These are phyloP conservation scores for Geococcyx californianus DNA, from an alignment of 2,113 vertebrate genomes.

Conservation along the genomic window DNA sequence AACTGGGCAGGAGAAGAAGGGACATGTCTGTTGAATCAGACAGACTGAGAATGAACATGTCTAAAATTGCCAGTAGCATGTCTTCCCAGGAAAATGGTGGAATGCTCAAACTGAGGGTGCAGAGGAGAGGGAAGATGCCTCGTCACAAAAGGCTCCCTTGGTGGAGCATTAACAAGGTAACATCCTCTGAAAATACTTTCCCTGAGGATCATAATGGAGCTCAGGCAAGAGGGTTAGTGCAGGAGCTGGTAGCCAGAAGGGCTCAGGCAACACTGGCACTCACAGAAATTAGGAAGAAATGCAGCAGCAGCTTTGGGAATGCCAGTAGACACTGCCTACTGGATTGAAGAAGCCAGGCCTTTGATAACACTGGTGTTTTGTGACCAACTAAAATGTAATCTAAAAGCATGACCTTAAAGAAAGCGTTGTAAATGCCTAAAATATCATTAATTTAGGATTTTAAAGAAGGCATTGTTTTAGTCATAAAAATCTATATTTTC, in stretches of 20 bases:
- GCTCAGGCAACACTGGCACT: background rate
- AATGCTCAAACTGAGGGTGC: background rate
- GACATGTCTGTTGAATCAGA: background rate
- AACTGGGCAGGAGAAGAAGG: background rate
- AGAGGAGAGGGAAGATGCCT: background rate
- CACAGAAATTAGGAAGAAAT: background rate
- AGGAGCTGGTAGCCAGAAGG: background rate
- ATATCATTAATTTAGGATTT: background rate
- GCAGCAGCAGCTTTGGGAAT: background rate
- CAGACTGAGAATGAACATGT: background rate
- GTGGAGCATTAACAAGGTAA: background rate
- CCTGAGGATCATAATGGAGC: rapidly evolving
- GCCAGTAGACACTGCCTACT: background rate
- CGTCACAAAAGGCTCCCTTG: background rate
- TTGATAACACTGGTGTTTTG: background rate
- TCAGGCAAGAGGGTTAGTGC: background rate
- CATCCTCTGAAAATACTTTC: background rate
- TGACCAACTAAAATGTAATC: background rate
- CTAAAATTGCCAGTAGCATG: background rate
- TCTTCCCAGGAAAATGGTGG: background rate
- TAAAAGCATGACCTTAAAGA: background rate
- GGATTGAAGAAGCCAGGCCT: background rate
- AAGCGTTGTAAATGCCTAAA: background rate
- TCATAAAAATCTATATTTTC: background rate
- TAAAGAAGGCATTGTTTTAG: background rate